Base-by-base conservation (phyloP, 1,140 invertebrate genomes). In the Bombus picipes region DNA sequence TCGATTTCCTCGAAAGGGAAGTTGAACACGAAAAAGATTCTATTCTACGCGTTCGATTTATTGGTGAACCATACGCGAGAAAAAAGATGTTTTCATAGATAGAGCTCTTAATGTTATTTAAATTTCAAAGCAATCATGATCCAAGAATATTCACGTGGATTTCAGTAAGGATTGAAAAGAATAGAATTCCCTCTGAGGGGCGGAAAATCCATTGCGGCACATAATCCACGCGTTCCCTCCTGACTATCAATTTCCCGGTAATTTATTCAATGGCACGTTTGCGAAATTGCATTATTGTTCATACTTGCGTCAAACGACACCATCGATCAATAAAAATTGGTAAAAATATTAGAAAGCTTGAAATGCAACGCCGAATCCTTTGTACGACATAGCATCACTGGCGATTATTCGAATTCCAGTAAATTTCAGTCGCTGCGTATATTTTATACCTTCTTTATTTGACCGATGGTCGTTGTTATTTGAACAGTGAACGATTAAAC, bases 181-280 rank as follows among this genome's bases (percentile, higher is more conserved):
- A 81, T 77, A 76, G 72, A 86, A 66, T 32, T 39, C 65, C 0
- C 47, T 57, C 39, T 41, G 28, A 68, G n/a, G 28, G 4, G 22
- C 39, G 72, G 65, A 34, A 76, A 73, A 76, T 87, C 72, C 83
- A 77, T 65, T 12, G 34, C 43, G 28, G 53, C 37, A 43, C 72
- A 80, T 87, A 88, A 88, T 88, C 80, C 85, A 57, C 47, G 80
- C 85, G 34, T 65, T 65, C 34, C 3, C 28, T 37, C 18, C 68
- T 65, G 74, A 76, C 86, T 82, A 87, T 79, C 81, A 88, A 83
- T 87, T 59, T 28, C 37, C 80, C 39, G 57, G 71, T 68, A 87
- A 68, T 88, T 88, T 87, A 88, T 88, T 87, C 85, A 43, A 28
- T 39, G 53, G 41, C 71, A 87, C 87, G 75, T 57, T 87, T 75